Base-by-base conservation (phyloP, 2,113 vertebrate genomes). In the Vimba vimba region DNA sequence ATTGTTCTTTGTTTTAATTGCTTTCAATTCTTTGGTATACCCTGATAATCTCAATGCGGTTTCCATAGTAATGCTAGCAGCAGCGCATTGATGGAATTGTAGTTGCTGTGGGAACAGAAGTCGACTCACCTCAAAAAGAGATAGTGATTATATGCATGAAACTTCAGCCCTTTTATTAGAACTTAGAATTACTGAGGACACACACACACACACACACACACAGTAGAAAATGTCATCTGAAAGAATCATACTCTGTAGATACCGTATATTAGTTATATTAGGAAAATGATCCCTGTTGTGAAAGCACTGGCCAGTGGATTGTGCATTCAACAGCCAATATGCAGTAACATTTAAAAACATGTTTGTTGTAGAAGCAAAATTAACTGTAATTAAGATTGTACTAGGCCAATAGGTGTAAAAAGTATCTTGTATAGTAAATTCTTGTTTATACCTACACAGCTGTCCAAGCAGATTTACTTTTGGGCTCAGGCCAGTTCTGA, bases 21-120 rank as follows among this genome's bases (percentile, higher is more conserved):
- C 78, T 19, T 43, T 77, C 21, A 79, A 80, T 59, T 83, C 52
- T 64, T 30, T 50, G 4, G 62, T 84, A 47, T 83, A 83, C 86
- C 79, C 83, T 79, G 75, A 75, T 73, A 36, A 86, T 88, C 77
- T 78, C 7, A 23, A 73, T 79, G 55, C 0, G 21, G 82, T 89
- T 82, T 27, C 85, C 75, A 85, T 85, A 85, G 85, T 17, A 87
- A 89, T 52, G 1, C 25, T 71, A 43, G 62, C 82, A 59, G 85
- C 25, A 25, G 64, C 23, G 25, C 33, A 50, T 78, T 25, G 55
- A 13, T 11, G 21, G 75, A 50, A 30, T 82, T 85, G 75, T 89
- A 21, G 66, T 83, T 71, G 60, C 81, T 84, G 60, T 76, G 74
- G 73, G 39, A 55, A 87, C 59, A 27, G 66, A 83, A 76, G 55